Evolutionary conservation across 1,140 invertebrate species (phyloP).

Genomic region (Scaptomyza montana): DNA sequence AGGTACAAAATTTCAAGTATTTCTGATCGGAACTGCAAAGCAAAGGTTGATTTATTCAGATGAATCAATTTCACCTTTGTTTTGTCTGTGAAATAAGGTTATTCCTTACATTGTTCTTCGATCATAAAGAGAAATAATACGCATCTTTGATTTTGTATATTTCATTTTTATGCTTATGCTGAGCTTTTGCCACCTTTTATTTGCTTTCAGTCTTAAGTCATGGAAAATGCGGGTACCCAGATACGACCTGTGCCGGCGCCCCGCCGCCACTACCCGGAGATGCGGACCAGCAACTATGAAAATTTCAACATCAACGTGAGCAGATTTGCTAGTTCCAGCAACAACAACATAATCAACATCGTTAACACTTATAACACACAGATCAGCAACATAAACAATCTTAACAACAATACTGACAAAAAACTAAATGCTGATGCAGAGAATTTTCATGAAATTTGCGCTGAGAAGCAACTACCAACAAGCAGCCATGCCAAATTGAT

Average conservation of each 20-base stretch:
- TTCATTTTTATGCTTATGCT: not conserved
- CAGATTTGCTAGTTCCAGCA: conserved; percentile 12
- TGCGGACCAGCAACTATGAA: conserved; percentile 69
- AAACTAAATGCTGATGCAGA: conserved; percentile 69
- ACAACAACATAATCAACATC: conserved; percentile 18
- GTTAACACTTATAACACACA: conserved; percentile 43
- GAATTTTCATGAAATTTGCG: conserved; percentile 63
- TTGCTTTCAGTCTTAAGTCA: conserved; percentile 33
- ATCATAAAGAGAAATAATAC: not conserved
- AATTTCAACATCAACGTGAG: conserved; percentile 68
- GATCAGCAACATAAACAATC: conserved; percentile 22
- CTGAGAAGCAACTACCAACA: conserved; percentile 45
- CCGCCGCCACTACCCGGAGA: conserved; percentile 71
- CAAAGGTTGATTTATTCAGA: too few relatives aligned
- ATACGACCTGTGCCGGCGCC: conserved; percentile 77
- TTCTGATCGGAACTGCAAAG: too few relatives aligned
- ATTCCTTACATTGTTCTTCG: too few relatives aligned
- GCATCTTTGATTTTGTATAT: too few relatives aligned
- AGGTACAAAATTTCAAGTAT: too few relatives aligned
- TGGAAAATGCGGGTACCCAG: conserved; percentile 52
- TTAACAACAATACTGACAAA: conserved; percentile 47
- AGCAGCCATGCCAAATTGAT: conserved; percentile 62
- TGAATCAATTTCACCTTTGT: too few relatives aligned
- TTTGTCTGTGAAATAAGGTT: too few relatives aligned
- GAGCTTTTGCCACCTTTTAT: conserved; percentile 3